Conservation (phyloP, 2,888 invertebrate species). For the Oscheius sp. region DNA sequence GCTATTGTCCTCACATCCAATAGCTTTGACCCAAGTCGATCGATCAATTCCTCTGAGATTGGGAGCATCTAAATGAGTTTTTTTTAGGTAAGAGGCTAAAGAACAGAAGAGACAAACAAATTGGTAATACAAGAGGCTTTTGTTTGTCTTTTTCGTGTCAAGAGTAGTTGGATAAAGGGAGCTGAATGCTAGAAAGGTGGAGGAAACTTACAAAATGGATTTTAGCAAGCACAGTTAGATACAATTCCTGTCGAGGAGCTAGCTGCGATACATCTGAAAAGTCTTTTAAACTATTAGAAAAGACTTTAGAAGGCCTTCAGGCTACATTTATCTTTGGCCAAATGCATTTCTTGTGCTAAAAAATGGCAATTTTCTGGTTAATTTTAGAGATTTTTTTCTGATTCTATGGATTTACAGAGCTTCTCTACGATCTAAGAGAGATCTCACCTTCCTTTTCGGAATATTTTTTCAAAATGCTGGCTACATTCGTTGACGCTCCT, state of each 20-base stretch:
- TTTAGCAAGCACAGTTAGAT: neutral
- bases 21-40: neutral
- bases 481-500: slow-evolving; percentile 38
- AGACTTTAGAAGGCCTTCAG: too few relatives aligned
- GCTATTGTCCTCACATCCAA: neutral
- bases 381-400: neutral
- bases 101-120: too few relatives aligned
- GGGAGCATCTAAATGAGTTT: neutral
- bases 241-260: neutral
- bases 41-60: neutral
- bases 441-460: slow-evolving; percentile 1
- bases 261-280: neutral
- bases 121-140: too few relatives aligned
- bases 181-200: too few relatives aligned
- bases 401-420: too few relatives aligned
- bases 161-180: too few relatives aligned
- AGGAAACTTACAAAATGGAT: slow-evolving; percentile 25
- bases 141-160: too few relatives aligned
- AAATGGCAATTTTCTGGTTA: too few relatives aligned
- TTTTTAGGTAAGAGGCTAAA: neutral
- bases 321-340: too few relatives aligned
- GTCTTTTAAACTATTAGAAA: too few relatives aligned
- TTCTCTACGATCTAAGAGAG: too few relatives aligned
- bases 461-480: slow-evolving; percentile 42
- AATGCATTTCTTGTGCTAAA: too few relatives aligned